phyloP scores from a whole-genome alignment of 2,888 invertebrate species.

The Napeogenes sylphis region DNA sequence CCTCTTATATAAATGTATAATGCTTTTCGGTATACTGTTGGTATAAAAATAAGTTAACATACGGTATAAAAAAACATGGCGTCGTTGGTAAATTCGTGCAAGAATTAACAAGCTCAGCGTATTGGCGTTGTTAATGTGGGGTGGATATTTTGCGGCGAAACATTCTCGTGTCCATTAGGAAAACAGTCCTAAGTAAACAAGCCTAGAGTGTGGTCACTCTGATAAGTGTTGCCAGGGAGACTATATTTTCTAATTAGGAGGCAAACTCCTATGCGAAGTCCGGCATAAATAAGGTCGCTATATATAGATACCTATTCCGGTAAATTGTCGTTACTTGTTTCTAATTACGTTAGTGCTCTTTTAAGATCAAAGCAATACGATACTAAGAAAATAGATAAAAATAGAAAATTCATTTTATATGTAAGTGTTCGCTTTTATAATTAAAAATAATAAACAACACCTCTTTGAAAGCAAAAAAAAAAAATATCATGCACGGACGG shows the following conservation, averaged over 20 bases:
- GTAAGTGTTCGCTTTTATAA: not conserved
- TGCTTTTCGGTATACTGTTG: too few species aligned
- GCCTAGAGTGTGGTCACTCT: conserved; percentile 59
- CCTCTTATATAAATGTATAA: too few species aligned
- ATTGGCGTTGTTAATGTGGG: conserved; percentile 58
- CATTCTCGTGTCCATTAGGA: conserved; percentile 66
- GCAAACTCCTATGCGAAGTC: conserved; percentile 21
- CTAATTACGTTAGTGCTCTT: conserved; percentile 17
- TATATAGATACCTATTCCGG: conserved; percentile 18
- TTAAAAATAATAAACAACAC: not conserved
- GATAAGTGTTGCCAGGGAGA: conserved; percentile 63
- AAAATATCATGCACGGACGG: not conserved
- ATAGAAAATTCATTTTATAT: too few species aligned
- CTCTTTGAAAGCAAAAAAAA: not conserved
- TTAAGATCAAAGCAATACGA: too few species aligned
- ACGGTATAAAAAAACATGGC: too few species aligned
- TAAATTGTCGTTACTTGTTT: conserved; percentile 8
- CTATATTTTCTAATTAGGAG: conserved; percentile 59
- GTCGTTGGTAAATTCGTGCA: too few species aligned
- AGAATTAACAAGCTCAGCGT: conserved; percentile 24
- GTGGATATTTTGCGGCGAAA: conserved; percentile 51
- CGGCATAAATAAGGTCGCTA: conserved; percentile 29
- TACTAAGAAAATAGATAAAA: too few species aligned
- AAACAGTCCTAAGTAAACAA: conserved; percentile 71
- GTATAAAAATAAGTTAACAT: too few species aligned